A percentile compares a stretch with the other conserved stretches of the same genome.
Conservation (phyloP, 2,797 vertebrate genomes). For the Anableps anableps region DNA sequence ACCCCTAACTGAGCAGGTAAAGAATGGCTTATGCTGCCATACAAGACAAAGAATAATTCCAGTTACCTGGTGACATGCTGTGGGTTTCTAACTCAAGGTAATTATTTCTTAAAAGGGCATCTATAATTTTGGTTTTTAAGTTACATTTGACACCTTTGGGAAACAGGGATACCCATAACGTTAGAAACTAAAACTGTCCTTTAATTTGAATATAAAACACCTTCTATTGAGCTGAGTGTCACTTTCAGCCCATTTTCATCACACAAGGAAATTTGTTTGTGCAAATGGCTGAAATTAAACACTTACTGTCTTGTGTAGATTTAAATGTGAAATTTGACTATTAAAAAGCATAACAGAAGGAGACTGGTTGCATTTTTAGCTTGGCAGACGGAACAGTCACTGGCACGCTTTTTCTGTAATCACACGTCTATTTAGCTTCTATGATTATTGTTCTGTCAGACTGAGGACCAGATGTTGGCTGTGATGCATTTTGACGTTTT, state of each 20-base stretch:
- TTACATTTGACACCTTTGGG: not conserved
- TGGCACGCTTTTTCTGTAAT: not conserved
- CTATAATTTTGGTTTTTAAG: not conserved
- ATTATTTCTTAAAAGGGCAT: not conserved
- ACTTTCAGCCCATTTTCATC: not conserved
- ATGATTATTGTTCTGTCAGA: constrained; percentile 7
- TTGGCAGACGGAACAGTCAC: not conserved
- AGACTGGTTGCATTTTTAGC: not conserved
- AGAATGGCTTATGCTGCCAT: not conserved
- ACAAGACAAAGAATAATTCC: not conserved
- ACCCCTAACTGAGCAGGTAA: not conserved
- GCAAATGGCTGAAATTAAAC: not conserved
- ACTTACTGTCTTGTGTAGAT: not conserved
- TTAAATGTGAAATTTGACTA: not conserved
- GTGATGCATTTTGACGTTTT: not conserved
- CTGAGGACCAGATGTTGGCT: not conserved
- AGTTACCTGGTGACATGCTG: not conserved
- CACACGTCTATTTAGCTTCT: constrained; percentile 1
- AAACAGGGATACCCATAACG: not conserved
- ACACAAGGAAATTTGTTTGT: not conserved
- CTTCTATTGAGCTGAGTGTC: not conserved
- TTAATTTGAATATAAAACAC: not conserved
- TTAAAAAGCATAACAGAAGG: not conserved
- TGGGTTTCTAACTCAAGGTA: not conserved
- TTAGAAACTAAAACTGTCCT: not conserved